Evolutionary conservation across 2,888 invertebrate genomes (phyloP), one percentile per base, ranked within the genome.

Genomic region (Athetis lepigone): DNA sequence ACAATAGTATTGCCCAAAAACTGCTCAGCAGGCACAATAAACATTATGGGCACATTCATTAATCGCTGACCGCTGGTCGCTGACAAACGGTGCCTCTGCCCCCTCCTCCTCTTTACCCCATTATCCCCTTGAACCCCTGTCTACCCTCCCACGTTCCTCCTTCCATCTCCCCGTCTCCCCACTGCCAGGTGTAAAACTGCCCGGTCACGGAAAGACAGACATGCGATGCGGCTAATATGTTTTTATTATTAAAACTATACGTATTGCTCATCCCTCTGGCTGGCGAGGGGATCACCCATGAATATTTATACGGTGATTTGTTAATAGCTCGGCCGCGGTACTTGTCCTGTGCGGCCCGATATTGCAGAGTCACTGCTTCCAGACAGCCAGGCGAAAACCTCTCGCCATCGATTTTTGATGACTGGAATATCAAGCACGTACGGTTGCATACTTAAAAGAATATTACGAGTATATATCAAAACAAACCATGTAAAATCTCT

Each of bases 141-240:
- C 82, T 81, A 60, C 77, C 81, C 79, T 82, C 85, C 83, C 82
- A 75, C 81, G 80, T 72, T 83, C 84, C 79, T 76, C 83, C 85
- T 82, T 80, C 82, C 85, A 85, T 82, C 75, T 80, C 83, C 81
- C 84, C 81, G 76, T 84, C 88, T 85, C 88, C 87, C 90, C 82
- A 84, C 81, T 85, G 85, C 94, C 94, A 94, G 94, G 94, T 94
- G 94, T 94, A 93, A 94, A 94, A 94, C 92, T 93, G 93, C 91
- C 88, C 89, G 89, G 94, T 94, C 94, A 94, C 94, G 94, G 89
- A 93, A 93, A 91, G 87, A 90, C 90, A 89, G 92, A 92, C 94
- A 94, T 94, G 94, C 94, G 88, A 94, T 93, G 93, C 89, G 89
- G 90, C 93, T 94, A 94, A 94, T 94, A 94, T 92, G 92, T 93